phyloP scores from a whole-genome alignment of 2,113 vertebrate species.

The Cariama cristata region DNA sequence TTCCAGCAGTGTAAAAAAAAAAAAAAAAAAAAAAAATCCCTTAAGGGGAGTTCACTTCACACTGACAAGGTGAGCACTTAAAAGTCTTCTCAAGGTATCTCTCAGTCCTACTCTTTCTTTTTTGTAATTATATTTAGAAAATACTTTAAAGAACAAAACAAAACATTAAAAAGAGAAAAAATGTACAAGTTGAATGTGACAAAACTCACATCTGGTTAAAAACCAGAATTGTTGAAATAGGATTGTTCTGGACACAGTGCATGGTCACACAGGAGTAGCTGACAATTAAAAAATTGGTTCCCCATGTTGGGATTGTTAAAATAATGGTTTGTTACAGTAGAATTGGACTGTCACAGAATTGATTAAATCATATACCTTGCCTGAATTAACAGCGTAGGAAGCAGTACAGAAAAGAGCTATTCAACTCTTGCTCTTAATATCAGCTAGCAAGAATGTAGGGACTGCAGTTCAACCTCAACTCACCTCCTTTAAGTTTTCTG shows the following conservation, averaged over 20 bases:
- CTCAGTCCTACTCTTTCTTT: background rate
- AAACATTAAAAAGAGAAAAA: background rate
- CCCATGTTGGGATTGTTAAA: rapidly evolving
- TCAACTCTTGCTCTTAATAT: background rate
- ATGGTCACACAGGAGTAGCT: background rate
- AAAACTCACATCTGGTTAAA: rapidly evolving
- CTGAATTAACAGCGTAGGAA: background rate
- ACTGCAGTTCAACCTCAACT: constrained; percentile 21
- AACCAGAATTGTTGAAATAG: rapidly evolving
- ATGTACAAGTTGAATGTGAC: rapidly evolving
- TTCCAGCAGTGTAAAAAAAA: background rate
- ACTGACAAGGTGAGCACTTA: background rate
- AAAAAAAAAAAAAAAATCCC: background rate
- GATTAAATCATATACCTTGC: background rate
- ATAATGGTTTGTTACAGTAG: background rate
- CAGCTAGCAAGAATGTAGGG: rapidly evolving
- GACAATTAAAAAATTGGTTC: rapidly evolving
- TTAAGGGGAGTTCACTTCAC: background rate
- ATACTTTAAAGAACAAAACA: background rate
- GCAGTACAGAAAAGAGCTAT: background rate
- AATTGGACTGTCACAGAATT: background rate
- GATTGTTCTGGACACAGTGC: background rate
- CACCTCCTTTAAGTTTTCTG: constrained; percentile 78
- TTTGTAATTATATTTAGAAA: background rate
- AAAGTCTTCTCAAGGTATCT: background rate